Conservation (phyloP, 1,140 invertebrate species). For the Leptonema lineaticorne region DNA sequence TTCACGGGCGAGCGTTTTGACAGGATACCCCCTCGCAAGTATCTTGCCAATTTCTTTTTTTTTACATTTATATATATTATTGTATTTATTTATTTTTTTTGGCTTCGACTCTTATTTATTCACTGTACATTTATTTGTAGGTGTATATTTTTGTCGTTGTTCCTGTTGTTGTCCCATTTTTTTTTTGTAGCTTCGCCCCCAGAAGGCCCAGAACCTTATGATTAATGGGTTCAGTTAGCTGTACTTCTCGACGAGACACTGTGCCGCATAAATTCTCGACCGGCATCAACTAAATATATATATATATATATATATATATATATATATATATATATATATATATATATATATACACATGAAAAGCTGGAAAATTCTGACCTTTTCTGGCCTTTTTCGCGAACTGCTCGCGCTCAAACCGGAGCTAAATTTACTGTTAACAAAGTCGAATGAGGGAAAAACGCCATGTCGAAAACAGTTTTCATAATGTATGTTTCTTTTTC, state of each 20-base stretch:
- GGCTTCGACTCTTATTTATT: constrained; percentile 23
- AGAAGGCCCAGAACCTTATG: constrained; percentile 22
- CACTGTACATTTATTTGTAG: background rate
- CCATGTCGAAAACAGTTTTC: no score
- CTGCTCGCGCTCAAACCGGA: no score
- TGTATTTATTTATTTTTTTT: constrained; percentile 7
- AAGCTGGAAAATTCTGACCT: no score
- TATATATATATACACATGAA: no score
- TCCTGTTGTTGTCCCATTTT: background rate
- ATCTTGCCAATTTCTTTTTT: constrained; percentile 31
- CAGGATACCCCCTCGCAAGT: constrained; percentile 27
- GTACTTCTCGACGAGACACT: constrained; percentile 30
- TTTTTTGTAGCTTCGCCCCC: background rate
- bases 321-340: no score
- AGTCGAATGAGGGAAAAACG: no score
- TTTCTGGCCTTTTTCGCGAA: no score
- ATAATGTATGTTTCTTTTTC: no score
- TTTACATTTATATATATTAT: no score
- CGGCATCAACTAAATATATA: no score
- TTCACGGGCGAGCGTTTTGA: constrained; percentile 32
- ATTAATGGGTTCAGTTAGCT: constrained; percentile 37
- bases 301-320: no score
- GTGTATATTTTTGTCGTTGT: background rate
- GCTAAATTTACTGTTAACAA: no score
- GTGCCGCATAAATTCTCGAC: constrained; percentile 13